Evolutionary conservation across 2,888 invertebrate species (phyloP), one percentile per base, ranked within the genome.

Genomic region (Ennomos erosarius): DNA sequence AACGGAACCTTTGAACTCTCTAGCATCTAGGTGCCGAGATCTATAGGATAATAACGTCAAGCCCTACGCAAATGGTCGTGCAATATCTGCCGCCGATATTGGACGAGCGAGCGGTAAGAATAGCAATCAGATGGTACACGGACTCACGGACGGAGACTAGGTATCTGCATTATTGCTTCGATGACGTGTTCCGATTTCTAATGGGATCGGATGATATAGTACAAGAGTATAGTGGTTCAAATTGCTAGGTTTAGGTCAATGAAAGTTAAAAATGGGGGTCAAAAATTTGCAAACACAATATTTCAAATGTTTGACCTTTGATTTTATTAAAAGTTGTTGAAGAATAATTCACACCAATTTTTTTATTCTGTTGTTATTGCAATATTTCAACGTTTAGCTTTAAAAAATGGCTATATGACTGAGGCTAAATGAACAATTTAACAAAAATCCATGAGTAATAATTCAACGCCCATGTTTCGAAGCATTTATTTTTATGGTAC

Each of bases 91-190:
- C 61, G 69, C 53, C 55, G 76, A 81, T 82, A 86, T 85, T 82
- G 83, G 69, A 68, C 67, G 69, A 73, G 77, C 77, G 67, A 72
- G 77, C 76, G 75, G 68, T 71, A 75, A 80, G 87, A 85, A 87
- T 86, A 85, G 75, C 80, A 85, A 86, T 82, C 79, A 80, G 80
- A 67, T 67, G 59, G 65, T 74, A 73, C 71, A 68, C 65, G 63
- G 69, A 65, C 67, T 70, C 71, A 68, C 65, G 63, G 69, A 65
- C 67, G 70, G 67, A 69, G 71, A 68, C 68, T 74, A 70, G 73
- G 73, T 76, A 75, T 78, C 78, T 76, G 74, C 78, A 78, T 78
- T 78, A 79, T 79, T 77, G 76, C 70, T 48, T 34, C 57, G 63
- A 60, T 76, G 74, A 75, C 82, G 80, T 80, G 82, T 76, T 70